Percentiles rank a stretch among this genome's conserved stretches.
phyloP scores from a whole-genome alignment of 37 sponge, comb jelly and placozoan genomes.

The Spongia lamella region DNA sequence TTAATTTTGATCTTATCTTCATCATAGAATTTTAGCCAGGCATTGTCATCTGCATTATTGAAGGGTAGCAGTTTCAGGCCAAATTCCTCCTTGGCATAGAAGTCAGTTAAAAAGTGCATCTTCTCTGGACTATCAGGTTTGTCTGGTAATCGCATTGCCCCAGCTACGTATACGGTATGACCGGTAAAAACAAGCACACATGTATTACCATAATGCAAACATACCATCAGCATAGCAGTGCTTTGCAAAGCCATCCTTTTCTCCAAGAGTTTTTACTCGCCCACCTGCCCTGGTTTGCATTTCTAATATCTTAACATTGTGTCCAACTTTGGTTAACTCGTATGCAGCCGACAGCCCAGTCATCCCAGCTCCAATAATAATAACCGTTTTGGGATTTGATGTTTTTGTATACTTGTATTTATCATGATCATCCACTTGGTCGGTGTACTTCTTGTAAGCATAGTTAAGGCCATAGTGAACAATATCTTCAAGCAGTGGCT shows the following conservation, averaged over 20 bases:
- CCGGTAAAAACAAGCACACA: background rate
- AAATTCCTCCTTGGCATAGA: constrained; percentile 25
- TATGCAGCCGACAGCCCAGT: constrained; percentile 57
- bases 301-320: constrained; percentile 61
- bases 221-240: constrained; percentile 41
- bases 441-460: constrained; percentile 32
- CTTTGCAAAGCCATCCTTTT: background rate
- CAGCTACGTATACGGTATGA: constrained; percentile 12
- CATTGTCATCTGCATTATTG: constrained; percentile 6
- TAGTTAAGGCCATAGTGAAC: constrained; percentile 26
- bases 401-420: background rate
- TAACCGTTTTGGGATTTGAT: constrained; percentile 28
- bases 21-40: background rate
- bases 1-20: too few relatives aligned
- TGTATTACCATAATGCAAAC: background rate
- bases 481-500: constrained; percentile 41
- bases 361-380: constrained; percentile 61
- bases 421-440: background rate
- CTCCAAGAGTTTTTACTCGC: constrained; percentile 39
- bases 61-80: constrained; percentile 13
- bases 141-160: constrained; percentile 48
- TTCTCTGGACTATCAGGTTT: background rate
- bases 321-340: constrained; percentile 55
- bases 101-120: constrained; percentile 41
- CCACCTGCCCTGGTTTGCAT: constrained; percentile 52